Evolutionary conservation across 2,888 invertebrate genomes (phyloP), one percentile per base, ranked within the genome.

Genomic region (Prosapia bicincta): DNA sequence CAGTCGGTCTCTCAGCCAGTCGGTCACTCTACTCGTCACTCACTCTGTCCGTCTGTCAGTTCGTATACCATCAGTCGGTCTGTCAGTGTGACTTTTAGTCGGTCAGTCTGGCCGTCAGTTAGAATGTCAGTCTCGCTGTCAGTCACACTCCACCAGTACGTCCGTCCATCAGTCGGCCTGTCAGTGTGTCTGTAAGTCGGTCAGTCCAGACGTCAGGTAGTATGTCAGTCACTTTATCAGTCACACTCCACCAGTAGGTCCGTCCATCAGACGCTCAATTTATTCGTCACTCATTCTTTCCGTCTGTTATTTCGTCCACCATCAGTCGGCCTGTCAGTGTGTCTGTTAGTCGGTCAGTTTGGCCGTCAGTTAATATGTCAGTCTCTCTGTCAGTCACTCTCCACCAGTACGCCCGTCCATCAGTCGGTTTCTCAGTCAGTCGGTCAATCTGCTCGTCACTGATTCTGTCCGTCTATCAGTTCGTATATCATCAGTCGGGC

Each of bases 131-230:
- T n/a, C n/a, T n/a, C 69, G 5, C 28, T 28, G 28, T 9, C 28
- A 6, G 5, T 28, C 5, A 6, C 28, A 6, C 5, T 28, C 28
- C 9, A 9, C 9, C 28, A 6, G 28, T 28, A 3, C 9, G 28
- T 28, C 28, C 9, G 28, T 28, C 28, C 9, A 9, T 28, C 28
- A 6, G 28, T 28, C 28, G 3, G 28, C 9, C 28, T 28, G 28
- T 28, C 28, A 6, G 28, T 28, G 5, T 28, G 28, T 9, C 28
- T 28, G 28, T 9, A 3, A 6, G 73, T 74, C 74, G 74, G 72
- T 74, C 74, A 74, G 72, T 74, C 74, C 73, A 28, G 74, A 72
- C 73, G 72, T 74, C 74, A 74, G 72, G 74, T 71, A 74, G 72
- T 74, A 72, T 74, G 70, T 74, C 69, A 6, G 30, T 32, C 28